A percentile compares a stretch with the other conserved stretches of the same genome.
These are phyloP conservation scores for Peromyscus polionotus DNA, from an alignment of 2,113 vertebrate genomes.

Conservation along the genomic window DNA sequence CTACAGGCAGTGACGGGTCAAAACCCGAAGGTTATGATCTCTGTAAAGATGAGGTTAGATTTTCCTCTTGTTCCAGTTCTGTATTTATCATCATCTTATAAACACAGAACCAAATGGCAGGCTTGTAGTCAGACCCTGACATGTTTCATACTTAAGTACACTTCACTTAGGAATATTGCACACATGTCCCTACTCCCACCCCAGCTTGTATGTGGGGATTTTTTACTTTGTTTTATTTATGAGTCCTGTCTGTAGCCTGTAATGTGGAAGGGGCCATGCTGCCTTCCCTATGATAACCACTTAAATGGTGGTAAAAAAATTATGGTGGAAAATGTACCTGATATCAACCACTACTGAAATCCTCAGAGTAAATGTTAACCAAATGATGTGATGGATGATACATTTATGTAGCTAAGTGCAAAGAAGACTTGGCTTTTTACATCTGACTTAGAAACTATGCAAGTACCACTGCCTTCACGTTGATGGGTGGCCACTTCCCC, in stretches of 20 bases:
- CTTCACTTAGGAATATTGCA: neutral
- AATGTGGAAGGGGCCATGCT: neutral
- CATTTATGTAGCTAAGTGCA: neutral
- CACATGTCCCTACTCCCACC: neutral
- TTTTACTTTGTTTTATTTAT: neutral
- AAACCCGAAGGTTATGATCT: accelerated
- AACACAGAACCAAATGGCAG: neutral
- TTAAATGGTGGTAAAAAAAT: neutral
- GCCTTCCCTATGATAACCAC: neutral
- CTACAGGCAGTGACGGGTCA: neutral
- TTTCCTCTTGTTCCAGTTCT: neutral
- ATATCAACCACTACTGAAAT: neutral
- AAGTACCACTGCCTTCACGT: neutral
- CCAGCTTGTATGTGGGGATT: neutral
- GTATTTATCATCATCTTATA: neutral
- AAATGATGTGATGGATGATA: neutral
- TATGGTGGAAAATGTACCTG: neutral
- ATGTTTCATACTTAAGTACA: neutral
- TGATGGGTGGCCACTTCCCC: neutral
- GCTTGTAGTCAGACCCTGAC: neutral
- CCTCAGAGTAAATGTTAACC: neutral
- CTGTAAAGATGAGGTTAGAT: neutral
- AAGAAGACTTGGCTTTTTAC: neutral
- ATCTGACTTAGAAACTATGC: conserved; percentile 23
- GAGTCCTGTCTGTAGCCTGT: neutral